Evolutionary conservation across 2,888 invertebrate species (phyloP).

Genomic region (Ctenicera cuprea): DNA sequence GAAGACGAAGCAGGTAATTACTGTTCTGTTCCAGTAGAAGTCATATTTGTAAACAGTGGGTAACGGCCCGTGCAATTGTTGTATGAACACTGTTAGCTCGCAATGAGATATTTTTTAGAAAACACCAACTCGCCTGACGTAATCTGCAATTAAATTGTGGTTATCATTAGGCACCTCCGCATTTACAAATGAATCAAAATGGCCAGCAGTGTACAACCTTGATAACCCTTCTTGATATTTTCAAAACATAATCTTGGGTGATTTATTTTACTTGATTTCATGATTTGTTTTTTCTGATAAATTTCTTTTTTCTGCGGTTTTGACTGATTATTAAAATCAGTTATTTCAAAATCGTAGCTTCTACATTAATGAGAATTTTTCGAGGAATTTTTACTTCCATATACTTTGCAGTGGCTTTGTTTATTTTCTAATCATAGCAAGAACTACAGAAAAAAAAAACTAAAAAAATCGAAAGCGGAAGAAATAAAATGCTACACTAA

Average conservation of each 20-base stretch:
- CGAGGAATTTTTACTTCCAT: too few species aligned
- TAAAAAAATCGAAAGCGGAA: too few species aligned
- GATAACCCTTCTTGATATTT: conserved; percentile 10
- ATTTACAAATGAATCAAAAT: background rate
- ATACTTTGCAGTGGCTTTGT: too few species aligned
- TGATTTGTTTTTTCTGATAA: background rate
- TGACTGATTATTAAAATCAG: too few species aligned
- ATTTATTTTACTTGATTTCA: too few species aligned
- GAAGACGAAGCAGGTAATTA: background rate
- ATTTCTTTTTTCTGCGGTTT: too few species aligned
- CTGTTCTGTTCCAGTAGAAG: conserved; percentile 11
- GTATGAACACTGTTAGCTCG: conserved; percentile 23
- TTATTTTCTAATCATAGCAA: too few species aligned
- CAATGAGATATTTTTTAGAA: conserved; percentile 13
- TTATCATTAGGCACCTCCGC: conserved; percentile 20
- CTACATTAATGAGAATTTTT: too few species aligned
- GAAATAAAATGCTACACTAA: too few species aligned
- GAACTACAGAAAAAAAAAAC: too few species aligned
- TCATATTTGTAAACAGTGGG: conserved; percentile 24
- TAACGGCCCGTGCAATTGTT: conserved; percentile 28
- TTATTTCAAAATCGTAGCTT: too few species aligned
- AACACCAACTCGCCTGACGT: conserved; percentile 8
- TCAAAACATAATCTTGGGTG: too few species aligned
- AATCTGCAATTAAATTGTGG: conserved; percentile 12
- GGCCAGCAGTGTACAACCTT: background rate